Percentiles rank a stretch among this genome's conserved stretches.
Conservation (phyloP, 2,888 invertebrate genomes). For the Drosophila mercatorum region DNA sequence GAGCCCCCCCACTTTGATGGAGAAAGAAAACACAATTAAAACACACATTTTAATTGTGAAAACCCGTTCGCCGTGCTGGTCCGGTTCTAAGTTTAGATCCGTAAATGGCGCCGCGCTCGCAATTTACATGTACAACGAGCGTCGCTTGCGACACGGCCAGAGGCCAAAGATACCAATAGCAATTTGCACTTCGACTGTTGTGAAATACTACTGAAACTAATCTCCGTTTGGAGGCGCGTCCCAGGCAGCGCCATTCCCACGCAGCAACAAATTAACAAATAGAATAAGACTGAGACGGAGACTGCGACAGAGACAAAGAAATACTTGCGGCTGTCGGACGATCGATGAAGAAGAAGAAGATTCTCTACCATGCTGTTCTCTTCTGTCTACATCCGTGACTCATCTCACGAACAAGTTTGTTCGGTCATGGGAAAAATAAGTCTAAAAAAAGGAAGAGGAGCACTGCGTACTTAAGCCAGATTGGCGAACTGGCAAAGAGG, state of each 20-base stretch:
- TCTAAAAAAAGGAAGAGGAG: constrained; percentile 44
- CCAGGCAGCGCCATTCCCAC: constrained; percentile 46
- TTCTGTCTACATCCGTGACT: constrained; percentile 34
- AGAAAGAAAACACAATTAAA: constrained; percentile 35
- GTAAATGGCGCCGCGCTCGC: constrained; percentile 62
- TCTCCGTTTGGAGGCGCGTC: constrained; percentile 36
- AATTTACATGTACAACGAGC: constrained; percentile 62
- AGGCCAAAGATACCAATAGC: constrained; percentile 28
- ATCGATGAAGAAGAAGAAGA: constrained; percentile 22
- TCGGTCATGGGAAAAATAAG: constrained; percentile 57
- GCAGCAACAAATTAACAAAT: constrained; percentile 46
- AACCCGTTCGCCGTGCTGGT: constrained; percentile 59
- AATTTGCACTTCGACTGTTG: constrained; percentile 62
- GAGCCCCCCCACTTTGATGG: constrained; percentile 54
- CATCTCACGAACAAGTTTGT: constrained; percentile 63
- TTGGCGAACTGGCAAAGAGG: constrained; percentile 11
- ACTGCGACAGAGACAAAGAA: constrained; percentile 33
- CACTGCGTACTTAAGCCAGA: constrained; percentile 29
- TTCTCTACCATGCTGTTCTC: constrained; percentile 46
- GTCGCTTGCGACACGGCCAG: constrained; percentile 56
- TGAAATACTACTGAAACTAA: constrained; percentile 64
- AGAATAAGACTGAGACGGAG: constrained; percentile 3
- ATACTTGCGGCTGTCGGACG: constrained; percentile 52
- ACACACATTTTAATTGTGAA: constrained; percentile 69
- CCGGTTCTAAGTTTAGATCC: constrained; percentile 54